Percentiles rank a stretch among this genome's conserved stretches.
Evolutionary conservation across 2,797 vertebrate species (phyloP).

Genomic region (Pangasius larnaudii): DNA sequence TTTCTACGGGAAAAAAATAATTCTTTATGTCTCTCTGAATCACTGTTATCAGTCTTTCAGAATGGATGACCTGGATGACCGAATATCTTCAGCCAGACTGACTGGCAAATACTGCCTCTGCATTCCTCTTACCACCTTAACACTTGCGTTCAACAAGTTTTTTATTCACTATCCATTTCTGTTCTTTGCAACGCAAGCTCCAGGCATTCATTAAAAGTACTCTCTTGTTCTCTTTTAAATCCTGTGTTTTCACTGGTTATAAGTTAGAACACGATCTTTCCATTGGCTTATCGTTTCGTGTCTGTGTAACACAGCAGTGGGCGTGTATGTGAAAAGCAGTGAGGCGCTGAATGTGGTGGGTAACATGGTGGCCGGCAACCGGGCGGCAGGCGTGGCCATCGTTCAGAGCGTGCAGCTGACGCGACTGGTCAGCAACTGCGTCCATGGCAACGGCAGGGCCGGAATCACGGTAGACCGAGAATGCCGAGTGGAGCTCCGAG

Average conservation of each 20-base stretch:
- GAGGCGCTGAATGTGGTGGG: slow-evolving; percentile 84
- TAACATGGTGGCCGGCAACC: slow-evolving; percentile 84
- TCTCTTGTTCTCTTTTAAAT: background rate
- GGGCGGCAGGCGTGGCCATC: slow-evolving; percentile 79
- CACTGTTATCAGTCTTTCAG: too few relatives aligned
- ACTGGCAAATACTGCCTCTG: too few relatives aligned
- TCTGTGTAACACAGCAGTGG: slow-evolving; percentile 76
- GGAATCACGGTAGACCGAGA: slow-evolving; percentile 84
- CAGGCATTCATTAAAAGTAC: background rate
- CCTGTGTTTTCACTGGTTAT: background rate
- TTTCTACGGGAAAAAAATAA: too few relatives aligned
- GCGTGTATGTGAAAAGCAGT: slow-evolving; percentile 88
- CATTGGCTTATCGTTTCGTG: too few relatives aligned
- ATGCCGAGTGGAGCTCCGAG: slow-evolving; percentile 85
- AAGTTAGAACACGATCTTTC: background rate
- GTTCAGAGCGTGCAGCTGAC: slow-evolving; percentile 88
- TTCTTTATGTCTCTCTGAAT: too few relatives aligned
- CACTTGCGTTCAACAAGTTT: too few relatives aligned
- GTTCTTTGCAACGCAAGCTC: too few relatives aligned
- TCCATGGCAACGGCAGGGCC: slow-evolving; percentile 81
- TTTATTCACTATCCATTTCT: too few relatives aligned
- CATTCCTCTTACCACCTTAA: too few relatives aligned
- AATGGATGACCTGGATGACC: too few relatives aligned
- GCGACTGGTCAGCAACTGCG: slow-evolving; percentile 83
- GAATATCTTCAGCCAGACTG: too few relatives aligned